Evolutionary conservation across 2,797 vertebrate species (phyloP).

Genomic region (Loris lydekkerianus): DNA sequence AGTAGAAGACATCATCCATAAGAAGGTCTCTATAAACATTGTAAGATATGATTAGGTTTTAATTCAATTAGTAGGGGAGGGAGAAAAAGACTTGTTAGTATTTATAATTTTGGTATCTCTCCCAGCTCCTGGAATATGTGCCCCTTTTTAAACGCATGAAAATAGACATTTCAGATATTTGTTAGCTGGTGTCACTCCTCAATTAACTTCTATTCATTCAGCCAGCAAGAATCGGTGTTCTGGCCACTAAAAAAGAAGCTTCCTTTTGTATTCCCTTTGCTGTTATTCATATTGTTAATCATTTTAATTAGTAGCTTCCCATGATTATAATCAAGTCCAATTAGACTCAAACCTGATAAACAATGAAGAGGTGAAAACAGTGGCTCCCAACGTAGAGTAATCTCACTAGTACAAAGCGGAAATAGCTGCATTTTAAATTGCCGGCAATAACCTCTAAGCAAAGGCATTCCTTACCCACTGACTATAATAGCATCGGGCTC

Average conservation of each 20-base stretch:
- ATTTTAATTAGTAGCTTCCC: conserved; percentile 84
- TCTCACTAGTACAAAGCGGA: conserved; percentile 51
- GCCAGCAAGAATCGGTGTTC: conserved; percentile 58
- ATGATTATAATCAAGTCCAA: conserved; percentile 78
- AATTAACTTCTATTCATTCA: conserved; percentile 81
- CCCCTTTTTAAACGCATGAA: conserved; percentile 61
- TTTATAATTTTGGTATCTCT: conserved; percentile 64
- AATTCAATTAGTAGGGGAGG: neutral
- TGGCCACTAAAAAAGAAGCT: conserved; percentile 73
- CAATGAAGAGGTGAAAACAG: conserved; percentile 73
- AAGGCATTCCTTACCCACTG: neutral
- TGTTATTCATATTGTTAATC: conserved; percentile 83
- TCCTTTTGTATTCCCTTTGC: conserved; percentile 71
- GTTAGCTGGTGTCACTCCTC: conserved; percentile 67
- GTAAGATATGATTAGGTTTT: conserved; percentile 46
- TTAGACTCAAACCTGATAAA: conserved; percentile 73
- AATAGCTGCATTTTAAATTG: conserved; percentile 49
- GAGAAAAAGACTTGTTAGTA: neutral
- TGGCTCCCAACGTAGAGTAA: conserved; percentile 60
- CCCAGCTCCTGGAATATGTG: conserved; percentile 21
- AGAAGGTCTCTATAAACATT: neutral
- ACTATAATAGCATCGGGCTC: neutral
- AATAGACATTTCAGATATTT: conserved; percentile 72
- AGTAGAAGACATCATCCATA: neutral
- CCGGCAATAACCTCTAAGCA: conserved; percentile 47